Evolutionary conservation across 2,888 invertebrate genomes (phyloP).

Genomic region (Hemaris fuciformis): DNA sequence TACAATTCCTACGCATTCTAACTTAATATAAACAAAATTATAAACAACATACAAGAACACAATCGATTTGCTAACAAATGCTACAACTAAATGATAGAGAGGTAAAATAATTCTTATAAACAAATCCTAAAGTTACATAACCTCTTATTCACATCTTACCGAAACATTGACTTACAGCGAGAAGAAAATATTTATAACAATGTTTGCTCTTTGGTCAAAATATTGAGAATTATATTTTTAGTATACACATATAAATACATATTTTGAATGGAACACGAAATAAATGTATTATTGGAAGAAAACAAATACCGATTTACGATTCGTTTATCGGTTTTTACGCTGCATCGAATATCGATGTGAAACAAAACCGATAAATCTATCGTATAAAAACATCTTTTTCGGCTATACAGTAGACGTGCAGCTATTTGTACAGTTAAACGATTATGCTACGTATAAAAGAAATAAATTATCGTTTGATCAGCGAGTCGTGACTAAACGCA

Average conservation of each 20-base stretch:
- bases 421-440: slow-evolving; percentile 24
- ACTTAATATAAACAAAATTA: slow-evolving; percentile 25
- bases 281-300: not conserved
- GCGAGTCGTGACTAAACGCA: slow-evolving; percentile 25
- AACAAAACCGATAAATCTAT: not conserved
- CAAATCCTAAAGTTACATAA: slow-evolving; percentile 2
- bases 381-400: not conserved
- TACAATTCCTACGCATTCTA: slow-evolving; percentile 16
- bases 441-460: slow-evolving; percentile 15
- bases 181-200: slow-evolving; percentile 35
- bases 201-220: slow-evolving; percentile 63
- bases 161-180: slow-evolving; percentile 21
- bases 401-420: slow-evolving; percentile 22
- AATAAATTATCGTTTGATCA: slow-evolving; percentile 31
- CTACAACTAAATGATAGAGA: slow-evolving; percentile 16
- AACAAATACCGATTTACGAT: not conserved
- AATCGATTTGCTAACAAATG: slow-evolving; percentile 40
- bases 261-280: not conserved
- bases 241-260: slow-evolving; percentile 7
- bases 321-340: not conserved
- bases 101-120: slow-evolving; percentile 7
- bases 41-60: slow-evolving; percentile 43
- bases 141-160: slow-evolving; percentile 21
- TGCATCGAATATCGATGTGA: not conserved
- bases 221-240: slow-evolving; percentile 28